Base-by-base conservation (phyloP, 2,113 vertebrate species). In the Alouatta palliata region DNA sequence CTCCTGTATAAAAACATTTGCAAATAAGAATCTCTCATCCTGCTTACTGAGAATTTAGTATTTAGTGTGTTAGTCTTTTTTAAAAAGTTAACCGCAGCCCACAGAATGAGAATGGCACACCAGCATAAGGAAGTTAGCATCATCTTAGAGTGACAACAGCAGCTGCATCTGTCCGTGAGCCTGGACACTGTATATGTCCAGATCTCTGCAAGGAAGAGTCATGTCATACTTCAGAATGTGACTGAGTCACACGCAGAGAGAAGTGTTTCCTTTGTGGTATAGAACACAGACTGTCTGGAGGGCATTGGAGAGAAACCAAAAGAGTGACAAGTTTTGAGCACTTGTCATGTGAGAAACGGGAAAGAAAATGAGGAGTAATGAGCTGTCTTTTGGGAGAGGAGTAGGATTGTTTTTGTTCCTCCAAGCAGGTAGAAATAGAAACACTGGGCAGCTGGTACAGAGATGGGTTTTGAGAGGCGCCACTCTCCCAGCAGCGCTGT, bases 101-200 rank as follows among this genome's bases (percentile, higher is more conserved):
- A 52, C 40, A 23, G 40, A 7, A 21, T 75, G 27, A 64, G 66
- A 19, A 12, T 17, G 25, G 37, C 8, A n/a, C 23, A 0, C 64
- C 19, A 27, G 49, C 56, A 47, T 40, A 4, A 32, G 10, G 66
- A 19, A 52, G 45, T 56, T 47, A 16, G 14, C 2, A 0, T 64
- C 13, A 6, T 43, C 82, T 17, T 16, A 3, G 76, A 2, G 61
- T 30, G 40, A 25, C 43, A 35, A 23, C 25, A 10, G 40, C 56
- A 3, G 16, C 3, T 20, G 17, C 30, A 2, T 12, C 3, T 56
- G 0, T 82, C 43, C 7, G 0, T 4, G 0, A 14, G 11, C 1
- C 27, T 68, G 7, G 27, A 54, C 64, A 9, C 10, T 0, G 77
- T 47, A 0, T 35, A 2, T 35, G 37, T 35, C 25, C 0, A 1